phyloP scores from a whole-genome alignment of 1,140 invertebrate genomes.

The Oscheius sp. region DNA sequence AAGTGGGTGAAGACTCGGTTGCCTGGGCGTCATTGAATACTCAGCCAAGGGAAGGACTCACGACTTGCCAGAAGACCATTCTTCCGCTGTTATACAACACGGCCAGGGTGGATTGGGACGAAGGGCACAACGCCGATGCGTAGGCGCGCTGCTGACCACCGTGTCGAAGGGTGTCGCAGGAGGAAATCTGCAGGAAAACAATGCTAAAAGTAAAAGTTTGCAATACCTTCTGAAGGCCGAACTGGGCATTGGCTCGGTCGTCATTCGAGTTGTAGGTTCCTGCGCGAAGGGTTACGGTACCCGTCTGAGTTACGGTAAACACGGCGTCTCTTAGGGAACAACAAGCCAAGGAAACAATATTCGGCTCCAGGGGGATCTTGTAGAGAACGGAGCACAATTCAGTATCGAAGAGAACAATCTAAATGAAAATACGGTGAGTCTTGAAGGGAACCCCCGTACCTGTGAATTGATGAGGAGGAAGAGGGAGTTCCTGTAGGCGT shows the following conservation, averaged over 20 bases:
- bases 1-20: neutral
- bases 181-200: neutral
- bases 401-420: conserved; percentile 4
- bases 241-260: conserved; percentile 20
- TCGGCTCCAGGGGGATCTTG: neutral
- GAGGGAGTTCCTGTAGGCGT: conserved; percentile 25
- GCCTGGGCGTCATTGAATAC: neutral
- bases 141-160: conserved; percentile 19
- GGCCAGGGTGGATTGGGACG: conserved; percentile 32
- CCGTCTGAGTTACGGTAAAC: conserved; percentile 23
- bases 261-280: conserved; percentile 16
- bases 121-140: conserved; percentile 39
- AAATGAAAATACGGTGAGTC: neutral
- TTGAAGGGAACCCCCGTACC: conserved; percentile 4
- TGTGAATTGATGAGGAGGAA: conserved; percentile 15
- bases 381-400: neutral
- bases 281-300: conserved; percentile 14
- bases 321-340: conserved; percentile 21
- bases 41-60: neutral
- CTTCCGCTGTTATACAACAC: conserved; percentile 39
- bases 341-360: neutral
- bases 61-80: conserved; percentile 37
- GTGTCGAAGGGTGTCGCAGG: conserved; percentile 2
- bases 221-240: conserved; percentile 16
- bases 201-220: neutral